Evolutionary conservation across 2,113 vertebrate genomes (phyloP).

Genomic region (Plecturocebus donacophilus): DNA sequence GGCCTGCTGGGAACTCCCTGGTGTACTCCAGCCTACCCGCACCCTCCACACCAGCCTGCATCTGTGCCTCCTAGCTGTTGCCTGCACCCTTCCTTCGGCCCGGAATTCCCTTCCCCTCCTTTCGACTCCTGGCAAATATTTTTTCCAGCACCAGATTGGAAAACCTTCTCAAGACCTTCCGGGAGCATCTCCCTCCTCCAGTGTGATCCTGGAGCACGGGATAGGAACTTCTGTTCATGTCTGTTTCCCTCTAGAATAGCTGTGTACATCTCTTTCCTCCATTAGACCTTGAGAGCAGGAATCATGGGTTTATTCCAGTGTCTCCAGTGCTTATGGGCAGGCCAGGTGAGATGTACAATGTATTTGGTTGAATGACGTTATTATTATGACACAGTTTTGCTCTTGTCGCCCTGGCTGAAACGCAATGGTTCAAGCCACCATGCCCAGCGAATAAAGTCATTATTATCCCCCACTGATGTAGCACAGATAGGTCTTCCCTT

Average conservation of each 20-base stretch:
- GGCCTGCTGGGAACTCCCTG: background rate
- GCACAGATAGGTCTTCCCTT: background rate
- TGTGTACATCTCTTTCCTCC: background rate
- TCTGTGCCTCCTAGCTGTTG: background rate
- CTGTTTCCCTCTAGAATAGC: background rate
- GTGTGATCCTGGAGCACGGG: background rate
- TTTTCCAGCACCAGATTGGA: background rate
- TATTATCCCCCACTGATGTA: background rate
- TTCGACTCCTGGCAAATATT: background rate
- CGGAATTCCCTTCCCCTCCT: background rate
- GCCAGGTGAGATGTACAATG: background rate
- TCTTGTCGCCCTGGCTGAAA: too few species aligned
- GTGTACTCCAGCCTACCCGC: too few species aligned
- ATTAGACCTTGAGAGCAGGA: background rate
- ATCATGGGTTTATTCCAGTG: background rate
- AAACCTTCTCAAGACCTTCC: background rate
- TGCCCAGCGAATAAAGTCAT: background rate
- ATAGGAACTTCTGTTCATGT: background rate
- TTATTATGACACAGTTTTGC: too few species aligned
- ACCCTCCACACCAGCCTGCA: background rate
- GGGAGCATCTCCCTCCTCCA: background rate
- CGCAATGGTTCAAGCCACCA: too few species aligned
- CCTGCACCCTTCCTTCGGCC: background rate
- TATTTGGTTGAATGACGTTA: background rate
- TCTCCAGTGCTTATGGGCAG: background rate